Conservation (phyloP, 2,888 invertebrate genomes). For the Lacanobia oleracea region DNA sequence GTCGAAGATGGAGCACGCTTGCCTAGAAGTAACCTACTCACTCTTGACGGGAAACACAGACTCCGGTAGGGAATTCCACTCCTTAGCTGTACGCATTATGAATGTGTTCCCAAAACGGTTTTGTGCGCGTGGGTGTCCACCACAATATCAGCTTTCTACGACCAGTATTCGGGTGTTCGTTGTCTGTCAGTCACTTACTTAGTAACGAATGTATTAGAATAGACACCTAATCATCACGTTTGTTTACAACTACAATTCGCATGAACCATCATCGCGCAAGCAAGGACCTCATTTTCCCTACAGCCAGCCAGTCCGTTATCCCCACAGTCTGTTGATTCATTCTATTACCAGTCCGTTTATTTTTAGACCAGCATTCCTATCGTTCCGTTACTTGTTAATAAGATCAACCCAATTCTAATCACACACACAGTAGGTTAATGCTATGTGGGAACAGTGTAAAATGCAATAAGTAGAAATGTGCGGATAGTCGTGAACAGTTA, state of each 20-base stretch:
- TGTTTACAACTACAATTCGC: background rate
- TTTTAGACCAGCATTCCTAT: slow-evolving; percentile 45
- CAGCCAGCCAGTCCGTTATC: background rate
- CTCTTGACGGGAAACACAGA: too few species aligned
- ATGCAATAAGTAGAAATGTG: slow-evolving; percentile 65
- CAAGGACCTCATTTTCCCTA: slow-evolving; percentile 10
- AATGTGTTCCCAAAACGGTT: too few species aligned
- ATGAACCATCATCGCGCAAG: background rate
- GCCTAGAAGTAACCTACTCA: too few species aligned
- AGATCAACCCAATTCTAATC: slow-evolving; percentile 57
- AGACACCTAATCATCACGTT: background rate
- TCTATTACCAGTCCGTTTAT: slow-evolving; percentile 32
- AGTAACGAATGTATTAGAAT: too few species aligned
- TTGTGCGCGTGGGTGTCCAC: too few species aligned
- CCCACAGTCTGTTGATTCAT: slow-evolving; percentile 8
- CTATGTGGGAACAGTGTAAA: slow-evolving; percentile 63
- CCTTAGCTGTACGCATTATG: too few species aligned
- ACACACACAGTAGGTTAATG: slow-evolving; percentile 61
- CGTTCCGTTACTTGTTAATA: slow-evolving; percentile 38
- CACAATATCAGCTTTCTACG: too few species aligned
- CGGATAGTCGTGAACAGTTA: slow-evolving; percentile 56
- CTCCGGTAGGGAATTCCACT: too few species aligned
- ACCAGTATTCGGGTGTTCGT: too few species aligned
- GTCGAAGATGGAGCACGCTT: too few species aligned
- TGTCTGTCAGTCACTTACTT: too few species aligned